Conservation (phyloP, 1,140 invertebrate species). For the Bombus waltoni region DNA sequence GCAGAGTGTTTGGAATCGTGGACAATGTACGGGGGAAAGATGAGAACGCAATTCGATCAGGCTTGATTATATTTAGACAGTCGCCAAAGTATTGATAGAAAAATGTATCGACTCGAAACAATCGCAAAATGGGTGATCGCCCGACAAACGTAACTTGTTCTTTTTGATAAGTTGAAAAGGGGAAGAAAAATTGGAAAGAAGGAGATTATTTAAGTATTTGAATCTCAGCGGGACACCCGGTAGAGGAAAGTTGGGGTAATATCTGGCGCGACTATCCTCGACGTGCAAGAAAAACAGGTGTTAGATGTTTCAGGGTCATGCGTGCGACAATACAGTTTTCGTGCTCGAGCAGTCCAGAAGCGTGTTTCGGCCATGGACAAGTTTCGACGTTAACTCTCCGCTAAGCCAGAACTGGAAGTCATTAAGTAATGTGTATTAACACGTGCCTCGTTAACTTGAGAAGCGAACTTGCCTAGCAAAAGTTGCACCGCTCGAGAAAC, state of each 20-base stretch:
- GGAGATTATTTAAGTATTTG: background rate
- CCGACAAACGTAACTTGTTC: no score
- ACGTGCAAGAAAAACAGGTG: constrained; percentile 1
- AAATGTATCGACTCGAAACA: no score
- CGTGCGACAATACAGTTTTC: constrained; percentile 3
- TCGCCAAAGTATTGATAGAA: no score
- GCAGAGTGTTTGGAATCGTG: no score
- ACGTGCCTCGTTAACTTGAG: constrained; percentile 40
- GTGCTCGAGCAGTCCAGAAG: background rate
- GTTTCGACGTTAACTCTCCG: constrained; percentile 38
- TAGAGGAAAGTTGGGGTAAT: background rate
- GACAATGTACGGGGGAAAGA: no score
- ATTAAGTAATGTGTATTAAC: constrained; percentile 59
- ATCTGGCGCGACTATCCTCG: no score
- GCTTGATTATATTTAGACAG: no score
- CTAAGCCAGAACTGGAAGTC: constrained; percentile 45
- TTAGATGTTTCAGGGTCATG: background rate
- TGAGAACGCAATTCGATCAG: no score
- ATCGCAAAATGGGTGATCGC: no score
- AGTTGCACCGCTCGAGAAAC: background rate
- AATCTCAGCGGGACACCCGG: background rate
- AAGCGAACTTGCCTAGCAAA: background rate
- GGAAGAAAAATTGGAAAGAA: no score
- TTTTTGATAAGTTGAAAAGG: no score
- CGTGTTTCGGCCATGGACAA: constrained; percentile 22